Evolutionary conservation across 2,888 invertebrate species (phyloP).

Genomic region (Zeuzera pyrina): DNA sequence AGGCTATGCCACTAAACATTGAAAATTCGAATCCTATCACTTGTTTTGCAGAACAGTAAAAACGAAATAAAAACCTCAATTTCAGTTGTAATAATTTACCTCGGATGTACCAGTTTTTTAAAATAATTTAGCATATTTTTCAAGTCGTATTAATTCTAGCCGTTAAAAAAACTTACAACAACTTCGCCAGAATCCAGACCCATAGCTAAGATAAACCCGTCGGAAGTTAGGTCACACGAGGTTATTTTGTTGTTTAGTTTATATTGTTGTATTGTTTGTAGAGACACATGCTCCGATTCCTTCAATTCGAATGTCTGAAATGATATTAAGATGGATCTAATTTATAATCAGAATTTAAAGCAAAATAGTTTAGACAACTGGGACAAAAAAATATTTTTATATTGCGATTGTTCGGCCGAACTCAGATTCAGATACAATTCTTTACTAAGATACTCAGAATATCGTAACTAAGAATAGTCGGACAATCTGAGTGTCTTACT

Average conservation of each 20-base stretch:
- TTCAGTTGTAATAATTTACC: too few species aligned
- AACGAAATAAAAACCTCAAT: too few species aligned
- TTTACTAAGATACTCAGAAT: background rate
- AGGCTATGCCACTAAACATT: too few species aligned
- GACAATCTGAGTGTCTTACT: too few species aligned
- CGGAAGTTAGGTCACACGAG: slow-evolving; percentile 61
- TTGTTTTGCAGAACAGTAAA: too few species aligned
- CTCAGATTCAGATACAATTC: too few species aligned
- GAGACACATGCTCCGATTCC: slow-evolving; percentile 21
- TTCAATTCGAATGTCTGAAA: slow-evolving; percentile 46
- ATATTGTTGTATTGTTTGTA: slow-evolving; percentile 39
- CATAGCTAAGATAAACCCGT: slow-evolving; percentile 74
- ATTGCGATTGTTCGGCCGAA: too few species aligned
- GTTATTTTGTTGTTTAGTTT: slow-evolving; percentile 46
- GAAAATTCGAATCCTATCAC: too few species aligned
- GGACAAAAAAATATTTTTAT: too few species aligned
- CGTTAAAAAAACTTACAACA: slow-evolving; percentile 73
- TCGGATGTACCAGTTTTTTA: too few species aligned
- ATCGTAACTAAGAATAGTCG: background rate
- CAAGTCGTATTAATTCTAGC: too few species aligned
- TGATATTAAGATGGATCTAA: slow-evolving; percentile 1
- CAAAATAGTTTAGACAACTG: background rate
- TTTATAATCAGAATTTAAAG: background rate
- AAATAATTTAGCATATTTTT: background rate
- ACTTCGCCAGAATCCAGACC: slow-evolving; percentile 76